Conservation (phyloP, 2,797 vertebrate genomes). For the Prunella strophiata region DNA sequence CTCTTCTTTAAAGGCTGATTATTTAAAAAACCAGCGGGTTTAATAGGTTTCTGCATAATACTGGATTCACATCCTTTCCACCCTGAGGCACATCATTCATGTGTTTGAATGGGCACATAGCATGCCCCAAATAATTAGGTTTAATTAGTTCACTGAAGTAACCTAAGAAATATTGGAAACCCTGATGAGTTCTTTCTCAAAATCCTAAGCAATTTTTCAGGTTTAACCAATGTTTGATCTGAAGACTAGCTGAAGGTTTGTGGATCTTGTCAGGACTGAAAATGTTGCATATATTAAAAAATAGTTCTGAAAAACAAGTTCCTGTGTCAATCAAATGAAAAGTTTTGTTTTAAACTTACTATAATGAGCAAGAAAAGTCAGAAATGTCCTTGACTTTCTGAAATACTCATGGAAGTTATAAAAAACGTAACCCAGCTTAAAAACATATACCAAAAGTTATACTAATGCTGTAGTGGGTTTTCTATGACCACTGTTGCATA, state of each 20-base stretch:
- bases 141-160: not conserved
- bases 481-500: not conserved
- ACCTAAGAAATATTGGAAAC: not conserved
- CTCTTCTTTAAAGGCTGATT: not conserved
- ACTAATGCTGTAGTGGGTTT: not conserved
- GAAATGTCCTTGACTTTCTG: not conserved
- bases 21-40: not conserved
- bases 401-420: not conserved
- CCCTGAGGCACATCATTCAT: not conserved
- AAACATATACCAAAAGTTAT: not conserved
- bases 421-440: not conserved
- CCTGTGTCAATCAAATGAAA: not conserved
- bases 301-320: not conserved
- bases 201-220: not conserved
- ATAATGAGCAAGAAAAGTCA: not conserved
- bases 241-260: not conserved
- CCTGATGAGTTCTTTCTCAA: rapidly evolving
- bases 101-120: not conserved
- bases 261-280: not conserved
- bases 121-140: not conserved
- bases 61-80: not conserved
- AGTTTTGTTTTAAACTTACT: not conserved
- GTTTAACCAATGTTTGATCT: not conserved
- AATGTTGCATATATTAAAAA: not conserved
- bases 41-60: not conserved